These are phyloP conservation scores for Rhagium mordax DNA, from an alignment of 2,888 invertebrate species.

Conservation along the genomic window DNA sequence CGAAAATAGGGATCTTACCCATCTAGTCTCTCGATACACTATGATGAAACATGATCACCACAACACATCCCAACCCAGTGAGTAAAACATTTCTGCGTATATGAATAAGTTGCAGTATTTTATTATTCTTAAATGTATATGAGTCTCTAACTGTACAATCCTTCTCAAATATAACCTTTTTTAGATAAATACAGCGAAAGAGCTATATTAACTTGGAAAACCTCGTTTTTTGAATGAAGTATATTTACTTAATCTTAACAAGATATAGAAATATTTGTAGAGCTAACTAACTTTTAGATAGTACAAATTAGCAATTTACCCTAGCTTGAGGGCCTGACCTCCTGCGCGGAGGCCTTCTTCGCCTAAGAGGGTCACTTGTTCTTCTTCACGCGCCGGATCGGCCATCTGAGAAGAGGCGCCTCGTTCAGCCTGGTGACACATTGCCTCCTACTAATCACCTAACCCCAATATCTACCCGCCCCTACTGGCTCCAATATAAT, in stretches of 20 bases:
- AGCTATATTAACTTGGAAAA: background rate
- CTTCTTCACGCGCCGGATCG: conserved; percentile 96
- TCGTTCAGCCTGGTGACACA: conserved; percentile 82
- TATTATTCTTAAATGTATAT: too few relatives aligned
- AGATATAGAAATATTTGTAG: conserved; percentile 24
- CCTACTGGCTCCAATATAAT: conserved; percentile 7
- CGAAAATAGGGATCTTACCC: too few relatives aligned
- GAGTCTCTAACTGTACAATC: too few relatives aligned
- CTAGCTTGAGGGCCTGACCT: conserved; percentile 97
- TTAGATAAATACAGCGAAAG: background rate
- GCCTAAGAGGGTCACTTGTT: conserved; percentile 95
- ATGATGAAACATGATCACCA: too few relatives aligned
- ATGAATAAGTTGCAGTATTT: too few relatives aligned
- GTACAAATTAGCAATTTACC: conserved; percentile 79
- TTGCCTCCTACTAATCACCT: conserved; percentile 65
- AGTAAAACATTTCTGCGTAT: too few relatives aligned
- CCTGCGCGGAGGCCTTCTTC: conserved; percentile 96
- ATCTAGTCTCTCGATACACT: too few relatives aligned
- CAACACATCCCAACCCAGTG: too few relatives aligned
- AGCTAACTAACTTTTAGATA: conserved; percentile 11
- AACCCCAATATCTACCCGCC: conserved; percentile 25
- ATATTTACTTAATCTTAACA: conserved; percentile 20
- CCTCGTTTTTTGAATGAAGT: background rate
- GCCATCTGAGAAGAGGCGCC: conserved; percentile 87
- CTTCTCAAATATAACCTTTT: too few relatives aligned